Evolutionary conservation across 1,140 invertebrate genomes (phyloP).

Genomic region (Caerostris extrusa): DNA sequence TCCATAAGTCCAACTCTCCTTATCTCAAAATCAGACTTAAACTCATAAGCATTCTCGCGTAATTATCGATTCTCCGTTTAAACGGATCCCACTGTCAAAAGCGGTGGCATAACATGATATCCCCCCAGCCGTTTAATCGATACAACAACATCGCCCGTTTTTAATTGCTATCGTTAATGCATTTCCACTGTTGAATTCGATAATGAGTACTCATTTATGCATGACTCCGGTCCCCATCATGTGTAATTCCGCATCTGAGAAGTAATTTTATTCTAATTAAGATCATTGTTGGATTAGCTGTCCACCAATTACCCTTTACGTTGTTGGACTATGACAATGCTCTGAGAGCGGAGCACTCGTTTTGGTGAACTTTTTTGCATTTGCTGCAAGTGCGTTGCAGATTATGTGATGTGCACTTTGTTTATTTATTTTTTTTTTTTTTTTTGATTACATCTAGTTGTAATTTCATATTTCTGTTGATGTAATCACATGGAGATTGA

Average conservation of each 20-base stretch:
- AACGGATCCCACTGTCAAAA: constrained; percentile 10
- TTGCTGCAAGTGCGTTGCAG: neutral
- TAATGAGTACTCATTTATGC: constrained; percentile 52
- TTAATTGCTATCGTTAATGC: constrained; percentile 66
- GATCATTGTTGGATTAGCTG: constrained; percentile 43
- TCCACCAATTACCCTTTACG: constrained; percentile 52
- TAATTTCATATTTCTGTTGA: neutral
- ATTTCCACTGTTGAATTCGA: constrained; percentile 17
- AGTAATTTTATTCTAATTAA: constrained; percentile 74
- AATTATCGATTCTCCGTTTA: constrained; percentile 64
- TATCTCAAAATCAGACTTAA: neutral
- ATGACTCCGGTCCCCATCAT: constrained; percentile 46
- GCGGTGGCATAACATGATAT: constrained; percentile 23
- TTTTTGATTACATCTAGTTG: neutral
- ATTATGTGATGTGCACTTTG: neutral
- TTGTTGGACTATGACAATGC: constrained; percentile 14
- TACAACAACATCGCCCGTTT: constrained; percentile 27
- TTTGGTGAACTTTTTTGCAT: neutral
- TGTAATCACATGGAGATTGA: neutral
- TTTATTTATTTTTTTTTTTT: neutral
- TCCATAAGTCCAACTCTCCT: neutral
- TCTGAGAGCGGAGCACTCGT: neutral
- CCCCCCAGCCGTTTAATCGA: constrained; percentile 19
- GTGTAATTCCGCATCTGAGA: constrained; percentile 49
- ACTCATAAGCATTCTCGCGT: neutral